Evolutionary conservation across 2,797 vertebrate genomes (phyloP), one percentile per base, ranked within the genome.

Genomic region (Parauchenoglanis ngamensis): DNA sequence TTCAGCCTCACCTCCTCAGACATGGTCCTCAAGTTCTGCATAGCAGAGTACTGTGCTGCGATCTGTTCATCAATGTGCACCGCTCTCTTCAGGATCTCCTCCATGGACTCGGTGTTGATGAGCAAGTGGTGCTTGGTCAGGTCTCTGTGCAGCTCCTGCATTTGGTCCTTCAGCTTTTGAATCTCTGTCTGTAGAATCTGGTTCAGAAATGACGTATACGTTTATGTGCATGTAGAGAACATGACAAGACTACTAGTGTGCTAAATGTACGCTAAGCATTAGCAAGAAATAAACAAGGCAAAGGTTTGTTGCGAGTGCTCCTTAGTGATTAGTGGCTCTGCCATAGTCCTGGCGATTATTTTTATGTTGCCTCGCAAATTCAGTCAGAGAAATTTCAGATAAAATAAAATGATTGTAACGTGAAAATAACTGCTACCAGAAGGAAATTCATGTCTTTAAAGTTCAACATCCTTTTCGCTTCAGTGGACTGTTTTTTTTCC

Each of bases 91-190:
- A 98, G 92, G 92, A 98, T 95, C 89, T 97, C 96, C 0, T 95
- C 95, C 95, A 98, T 97, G 86, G 95, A 96, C 87, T 97, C 96
- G 0, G 96, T 97, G 95, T 96, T 97, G 94, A 99, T 97, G 92
- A 99, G 96, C 0, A 98, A 97, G 92, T 98, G 98, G 91, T 98
- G 98, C 92, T 97, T 98, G 90, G 98, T 99, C 92, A 99, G 96
- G 91, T 99, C 98, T 0, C 97, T 94, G 92, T 98, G 98, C 91
- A 98, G 91, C 91, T 97, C 97, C 94, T 98, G 98, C 40, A 98
- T 97, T 94, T 98, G 97, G 89, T 99, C 97, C 94, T 99, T 98
- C 92, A 99, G 92, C 87, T 89, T 95, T 95, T 98, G 97, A 40
- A 97, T 95, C 91, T 98, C 97, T 0, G 87, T 93, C 93, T 98